Evolutionary conservation across 2,113 vertebrate species (phyloP), one percentile per base, ranked within the genome.

Genomic region (Aplodontia rufa): DNA sequence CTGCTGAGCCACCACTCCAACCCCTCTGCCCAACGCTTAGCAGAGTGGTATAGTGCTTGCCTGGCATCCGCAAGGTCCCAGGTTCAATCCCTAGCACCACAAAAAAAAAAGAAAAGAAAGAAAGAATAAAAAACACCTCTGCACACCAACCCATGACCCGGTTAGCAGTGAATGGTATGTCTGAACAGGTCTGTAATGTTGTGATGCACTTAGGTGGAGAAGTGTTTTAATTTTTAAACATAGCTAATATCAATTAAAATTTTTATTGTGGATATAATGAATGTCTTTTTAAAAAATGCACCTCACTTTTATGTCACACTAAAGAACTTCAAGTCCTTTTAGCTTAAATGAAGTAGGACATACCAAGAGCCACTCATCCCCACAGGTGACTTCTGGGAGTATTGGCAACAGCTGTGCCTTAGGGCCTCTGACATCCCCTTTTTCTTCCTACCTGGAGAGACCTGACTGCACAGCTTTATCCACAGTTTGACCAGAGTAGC

Each of bases 341-440:
- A 53, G 42, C 53, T n/a, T 42, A 94, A 37, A 32, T 75, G 40
- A n/a, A 49, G n/a, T 69, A 35, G 40, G 17, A 13, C 14, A 16
- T 37, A 13, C 72, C 35, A 53, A 69, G 55, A 20, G 24, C 28
- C 16, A 1, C 37, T 16, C 14, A 3, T 90, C 58, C 5, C 26
- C 69, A 35, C 14, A 92, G n/a, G 20, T 80, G 40, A 83, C 42
- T n/a, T 40, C 5, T 7, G 5, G 37, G 60, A 72, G 14, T 72
- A n/a, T 58, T 28, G 28, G 24, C 37, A 79, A 45, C 3, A 66
- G 45, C 51, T 69, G 32, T 42, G 60, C 4, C 68, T 8, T 12
- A 28, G 49, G 10, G 9, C 42, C 12, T 1, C 37, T 0, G 14
- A 55, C 8, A 0, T 13, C 30, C 40, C 60, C 3, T 1, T 0